Evolutionary conservation across 2,797 vertebrate species (phyloP).

Genomic region (Austrolebias charrua): DNA sequence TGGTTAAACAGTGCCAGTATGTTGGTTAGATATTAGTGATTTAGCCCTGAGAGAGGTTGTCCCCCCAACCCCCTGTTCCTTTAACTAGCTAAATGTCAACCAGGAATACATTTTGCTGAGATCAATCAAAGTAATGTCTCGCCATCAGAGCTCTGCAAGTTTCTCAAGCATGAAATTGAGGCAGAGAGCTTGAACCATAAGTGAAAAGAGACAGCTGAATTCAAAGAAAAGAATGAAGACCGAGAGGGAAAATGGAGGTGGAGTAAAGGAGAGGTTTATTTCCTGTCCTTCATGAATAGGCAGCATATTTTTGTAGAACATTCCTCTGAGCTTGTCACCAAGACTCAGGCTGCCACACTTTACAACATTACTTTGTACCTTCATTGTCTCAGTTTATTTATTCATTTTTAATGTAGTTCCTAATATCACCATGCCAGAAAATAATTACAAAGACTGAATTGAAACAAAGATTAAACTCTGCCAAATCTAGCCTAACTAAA

Average conservation of each 20-base stretch:
- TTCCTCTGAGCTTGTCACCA: constrained; percentile 70
- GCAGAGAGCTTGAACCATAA: constrained; percentile 9
- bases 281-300: constrained; percentile 73
- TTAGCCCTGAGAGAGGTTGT: constrained; percentile 1
- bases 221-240: constrained; percentile 32
- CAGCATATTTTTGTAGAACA: constrained; percentile 75
- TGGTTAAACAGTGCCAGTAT: constrained; percentile 15
- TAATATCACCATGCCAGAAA: neutral
- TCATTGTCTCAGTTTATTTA: constrained; percentile 10
- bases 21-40: constrained; percentile 11
- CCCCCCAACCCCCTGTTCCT: neutral
- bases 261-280: constrained; percentile 51
- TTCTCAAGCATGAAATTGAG: constrained; percentile 44
- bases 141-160: constrained; percentile 34
- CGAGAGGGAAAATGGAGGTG: constrained; percentile 27
- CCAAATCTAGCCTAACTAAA: neutral
- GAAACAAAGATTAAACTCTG: neutral
- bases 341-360: constrained; percentile 64
- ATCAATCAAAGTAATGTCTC: constrained; percentile 37
- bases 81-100: constrained; percentile 44
- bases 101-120: constrained; percentile 26
- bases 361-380: constrained; percentile 47
- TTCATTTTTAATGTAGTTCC: neutral
- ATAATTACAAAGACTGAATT: constrained; percentile 2
- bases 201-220: constrained; percentile 34